Evolutionary conservation across 2,888 invertebrate genomes (phyloP).

Genomic region (Anthophora plumipes): DNA sequence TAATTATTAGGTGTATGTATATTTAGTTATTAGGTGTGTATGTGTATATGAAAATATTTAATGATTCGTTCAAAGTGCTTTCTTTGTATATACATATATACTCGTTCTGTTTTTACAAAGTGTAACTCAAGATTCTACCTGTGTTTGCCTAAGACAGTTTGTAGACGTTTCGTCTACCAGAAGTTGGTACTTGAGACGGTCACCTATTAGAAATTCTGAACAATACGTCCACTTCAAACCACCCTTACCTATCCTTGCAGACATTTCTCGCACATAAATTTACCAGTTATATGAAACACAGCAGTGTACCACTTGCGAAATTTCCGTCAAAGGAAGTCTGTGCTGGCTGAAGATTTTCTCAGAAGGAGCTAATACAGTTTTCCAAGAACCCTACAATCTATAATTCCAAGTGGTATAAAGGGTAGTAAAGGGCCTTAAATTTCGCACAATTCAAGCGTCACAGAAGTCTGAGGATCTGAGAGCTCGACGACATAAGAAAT

Average conservation of each 20-base stretch:
- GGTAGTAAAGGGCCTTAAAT: too few species aligned
- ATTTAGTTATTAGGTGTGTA: too few species aligned
- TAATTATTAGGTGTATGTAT: too few species aligned
- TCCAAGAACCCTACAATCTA: too few species aligned
- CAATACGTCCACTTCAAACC: slow-evolving; percentile 6
- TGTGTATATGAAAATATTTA: not conserved
- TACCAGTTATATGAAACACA: not conserved
- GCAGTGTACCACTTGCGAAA: not conserved
- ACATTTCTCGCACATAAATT: slow-evolving; percentile 9
- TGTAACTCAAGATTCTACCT: not conserved
- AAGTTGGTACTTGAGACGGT: slow-evolving; percentile 29
- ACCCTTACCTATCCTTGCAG: not conserved
- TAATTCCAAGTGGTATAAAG: too few species aligned
- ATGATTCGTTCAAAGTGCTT: not conserved
- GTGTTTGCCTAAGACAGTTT: slow-evolving; percentile 2
- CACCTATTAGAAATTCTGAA: slow-evolving; percentile 33
- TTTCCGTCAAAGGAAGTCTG: not conserved
- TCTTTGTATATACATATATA: too few species aligned
- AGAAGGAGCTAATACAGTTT: too few species aligned
- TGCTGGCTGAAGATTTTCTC: not conserved
- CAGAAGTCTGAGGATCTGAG: too few species aligned
- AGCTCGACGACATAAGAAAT: too few species aligned
- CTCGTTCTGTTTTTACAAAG: not conserved
- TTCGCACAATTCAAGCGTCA: too few species aligned
- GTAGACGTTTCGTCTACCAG: slow-evolving; percentile 12